Evolutionary conservation across 2,888 invertebrate species (phyloP).

Genomic region (Kryphioiulus occultus): DNA sequence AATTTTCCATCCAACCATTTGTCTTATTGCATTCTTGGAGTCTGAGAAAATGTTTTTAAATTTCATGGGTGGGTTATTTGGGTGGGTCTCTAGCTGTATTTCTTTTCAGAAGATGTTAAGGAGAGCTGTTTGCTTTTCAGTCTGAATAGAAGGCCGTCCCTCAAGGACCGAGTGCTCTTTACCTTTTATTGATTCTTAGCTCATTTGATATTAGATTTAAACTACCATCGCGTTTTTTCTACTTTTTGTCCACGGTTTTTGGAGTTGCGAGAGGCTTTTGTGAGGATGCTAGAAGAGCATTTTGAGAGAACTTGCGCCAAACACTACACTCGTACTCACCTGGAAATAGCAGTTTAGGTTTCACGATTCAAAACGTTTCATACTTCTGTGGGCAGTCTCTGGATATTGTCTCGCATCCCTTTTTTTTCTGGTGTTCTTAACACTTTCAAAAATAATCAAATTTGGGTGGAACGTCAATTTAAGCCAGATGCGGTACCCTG

Average conservation of each 20-base stretch:
- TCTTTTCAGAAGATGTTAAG: conserved; percentile 30
- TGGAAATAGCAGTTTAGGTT: conserved; percentile 1
- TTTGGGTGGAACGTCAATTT: no score
- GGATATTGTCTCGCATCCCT: not conserved
- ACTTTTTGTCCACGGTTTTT: conserved; percentile 1
- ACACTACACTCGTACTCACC: not conserved
- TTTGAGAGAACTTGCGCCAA: not conserved
- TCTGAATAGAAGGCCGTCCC: conserved; percentile 30
- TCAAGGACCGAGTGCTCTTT: conserved; percentile 30
- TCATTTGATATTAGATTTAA: conserved; percentile 35
- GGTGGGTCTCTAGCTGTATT: not conserved
- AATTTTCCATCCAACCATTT: not conserved
- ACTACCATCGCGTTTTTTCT: not conserved
- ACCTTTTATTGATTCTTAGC: conserved; percentile 35
- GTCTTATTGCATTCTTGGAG: not conserved
- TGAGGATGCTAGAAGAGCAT: not conserved
- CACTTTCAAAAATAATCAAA: not conserved
- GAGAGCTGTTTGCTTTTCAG: conserved; percentile 22
- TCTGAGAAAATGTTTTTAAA: conserved; percentile 4
- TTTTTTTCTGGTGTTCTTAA: not conserved
- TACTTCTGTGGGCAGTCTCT: not conserved
- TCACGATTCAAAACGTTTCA: not conserved
- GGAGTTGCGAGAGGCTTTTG: conserved; percentile 15
- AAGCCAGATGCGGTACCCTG: no score
- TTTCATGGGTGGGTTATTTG: conserved; percentile 19